Evolutionary conservation across 2,888 invertebrate genomes (phyloP), one percentile per base, ranked within the genome.

Genomic region (Xylota segnis): DNA sequence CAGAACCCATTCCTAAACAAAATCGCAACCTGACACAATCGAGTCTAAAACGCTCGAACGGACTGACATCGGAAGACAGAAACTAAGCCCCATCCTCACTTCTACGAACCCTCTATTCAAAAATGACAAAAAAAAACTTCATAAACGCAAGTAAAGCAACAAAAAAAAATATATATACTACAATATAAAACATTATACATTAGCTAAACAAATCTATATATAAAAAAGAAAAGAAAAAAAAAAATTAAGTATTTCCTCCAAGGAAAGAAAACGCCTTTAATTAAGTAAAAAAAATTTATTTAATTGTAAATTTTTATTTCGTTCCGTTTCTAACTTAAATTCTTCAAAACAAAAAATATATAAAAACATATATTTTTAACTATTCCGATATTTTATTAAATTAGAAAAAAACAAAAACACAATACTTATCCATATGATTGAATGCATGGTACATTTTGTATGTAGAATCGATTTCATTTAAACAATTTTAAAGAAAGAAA

Each of bases 181-280:
- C n/a, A n/a, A n/a, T n/a, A n/a, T n/a, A 83, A 75, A 50, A 81
- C 54, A 81, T 37, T 75, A n/a, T n/a, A 86, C 65, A 61, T 88
- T 88, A 88, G 88, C 87, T 77, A 89, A 90, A 89, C 89, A 59
- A 34, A 66, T 68, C 52, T 52, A 47, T 4, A 43, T 14, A 34
- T 34, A 34, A 34, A 34, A 34, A 34, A 34, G 27, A 34, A 78
- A 54, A 77, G 40, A 56, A 66, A 66, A 29, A 56, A 75, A 29
- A 68, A 63, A 66, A 66, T 71, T 47, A 88, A 90, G 90, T 90
- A 90, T 90, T 90, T 90, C 90, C 90, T 90, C 75, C 74, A 90
- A 90, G 90, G 90, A 90, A 90, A 90, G 90, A 90, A 90, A 90
- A 90, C 86, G 90, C 90, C 90, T 74, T 82, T 90, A 91, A 83